Evolutionary conservation across 2,888 invertebrate genomes (phyloP).

Genomic region (Sphaerophoria rueppellii): DNA sequence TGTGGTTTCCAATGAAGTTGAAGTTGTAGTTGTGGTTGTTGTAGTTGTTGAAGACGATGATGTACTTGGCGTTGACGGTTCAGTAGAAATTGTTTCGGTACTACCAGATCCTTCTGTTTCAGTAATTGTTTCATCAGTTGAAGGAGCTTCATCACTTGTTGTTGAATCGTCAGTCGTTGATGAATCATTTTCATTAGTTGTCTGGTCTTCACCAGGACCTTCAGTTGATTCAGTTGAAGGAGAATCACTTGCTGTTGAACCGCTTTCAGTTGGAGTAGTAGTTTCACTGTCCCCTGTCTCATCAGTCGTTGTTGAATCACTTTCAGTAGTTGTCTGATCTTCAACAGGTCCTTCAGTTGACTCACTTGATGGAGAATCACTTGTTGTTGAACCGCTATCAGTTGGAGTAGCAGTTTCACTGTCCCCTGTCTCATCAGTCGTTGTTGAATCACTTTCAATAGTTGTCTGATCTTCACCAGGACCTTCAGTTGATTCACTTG

Average conservation of each 20-base stretch:
- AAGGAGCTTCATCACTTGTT: background rate
- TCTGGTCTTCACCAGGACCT: background rate
- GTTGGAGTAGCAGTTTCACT: no score
- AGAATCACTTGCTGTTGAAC: no score
- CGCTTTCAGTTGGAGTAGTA: no score
- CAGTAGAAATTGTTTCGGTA: no score
- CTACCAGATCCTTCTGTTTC: no score
- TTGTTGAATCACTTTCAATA: background rate
- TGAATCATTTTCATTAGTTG: background rate
- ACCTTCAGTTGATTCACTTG: background rate
- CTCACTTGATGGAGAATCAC: no score
- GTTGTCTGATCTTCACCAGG: background rate
- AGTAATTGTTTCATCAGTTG: background rate
- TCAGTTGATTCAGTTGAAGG: background rate
- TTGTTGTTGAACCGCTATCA: no score
- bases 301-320: no score
- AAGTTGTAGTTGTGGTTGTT: conserved; percentile 1
- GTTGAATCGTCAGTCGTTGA: background rate
- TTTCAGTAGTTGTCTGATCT: background rate
- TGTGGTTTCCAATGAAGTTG: background rate
- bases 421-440: no score
- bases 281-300: no score
- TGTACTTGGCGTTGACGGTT: background rate
- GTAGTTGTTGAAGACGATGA: background rate
- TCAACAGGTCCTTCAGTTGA: no score